Conservation (phyloP, 2,888 invertebrate genomes). For the Fragum whitleyi region DNA sequence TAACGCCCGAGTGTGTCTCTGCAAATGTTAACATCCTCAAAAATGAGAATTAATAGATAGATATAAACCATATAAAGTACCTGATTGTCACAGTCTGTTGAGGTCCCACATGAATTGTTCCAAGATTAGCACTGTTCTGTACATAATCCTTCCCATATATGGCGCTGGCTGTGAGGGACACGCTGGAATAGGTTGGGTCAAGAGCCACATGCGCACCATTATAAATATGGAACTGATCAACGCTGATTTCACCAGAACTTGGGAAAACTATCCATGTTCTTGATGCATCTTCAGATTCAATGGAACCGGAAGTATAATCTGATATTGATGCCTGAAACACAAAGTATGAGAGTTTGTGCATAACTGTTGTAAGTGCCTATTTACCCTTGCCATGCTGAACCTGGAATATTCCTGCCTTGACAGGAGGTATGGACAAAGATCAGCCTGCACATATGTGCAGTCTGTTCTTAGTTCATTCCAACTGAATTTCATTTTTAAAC, state of each 20-base stretch:
- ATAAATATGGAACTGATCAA: slow-evolving; percentile 69
- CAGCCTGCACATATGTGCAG: too few species aligned
- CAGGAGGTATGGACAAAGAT: too few species aligned
- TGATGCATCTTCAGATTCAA: slow-evolving; percentile 62
- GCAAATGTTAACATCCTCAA: too few species aligned
- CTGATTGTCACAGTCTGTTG: slow-evolving; percentile 66
- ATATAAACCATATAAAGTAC: slow-evolving; percentile 18
- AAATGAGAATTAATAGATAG: too few species aligned
- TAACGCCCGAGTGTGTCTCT: too few species aligned
- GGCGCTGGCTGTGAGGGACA: slow-evolving; percentile 51
- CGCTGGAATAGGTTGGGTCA: slow-evolving; percentile 50
- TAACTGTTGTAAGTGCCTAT: too few species aligned
- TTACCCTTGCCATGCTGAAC: too few species aligned
- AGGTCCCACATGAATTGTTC: slow-evolving; percentile 72
- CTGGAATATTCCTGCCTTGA: too few species aligned
- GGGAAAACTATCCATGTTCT: slow-evolving; percentile 73
- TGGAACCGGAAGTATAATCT: slow-evolving; percentile 12
- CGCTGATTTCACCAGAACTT: slow-evolving; percentile 42
- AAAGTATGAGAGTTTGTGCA: too few species aligned
- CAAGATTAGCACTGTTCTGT: slow-evolving; percentile 54
- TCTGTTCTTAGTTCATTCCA: too few species aligned
- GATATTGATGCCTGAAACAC: slow-evolving; percentile 10
- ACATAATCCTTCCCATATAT: slow-evolving; percentile 67
- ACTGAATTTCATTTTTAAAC: too few species aligned
- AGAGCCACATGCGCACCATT: slow-evolving; percentile 76